phyloP scores from a whole-genome alignment of 2,888 invertebrate species.

The Noctua janthina region DNA sequence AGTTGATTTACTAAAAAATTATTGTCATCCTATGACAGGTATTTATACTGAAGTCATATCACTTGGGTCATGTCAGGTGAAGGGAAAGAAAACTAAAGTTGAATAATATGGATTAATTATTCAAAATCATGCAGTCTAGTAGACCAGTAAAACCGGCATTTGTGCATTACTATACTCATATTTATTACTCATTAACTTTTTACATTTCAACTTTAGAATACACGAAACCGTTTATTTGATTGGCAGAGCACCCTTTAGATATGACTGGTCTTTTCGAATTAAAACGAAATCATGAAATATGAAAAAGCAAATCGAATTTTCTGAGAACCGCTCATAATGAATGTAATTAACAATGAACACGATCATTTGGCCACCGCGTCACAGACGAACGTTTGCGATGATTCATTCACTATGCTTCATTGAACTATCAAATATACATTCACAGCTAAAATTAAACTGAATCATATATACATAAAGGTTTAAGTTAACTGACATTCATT shows the following conservation, averaged over 20 bases:
- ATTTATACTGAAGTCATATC: background rate
- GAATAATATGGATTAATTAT: background rate
- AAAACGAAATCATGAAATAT: conserved; percentile 24
- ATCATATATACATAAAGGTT: conserved; percentile 11
- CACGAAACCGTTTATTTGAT: background rate
- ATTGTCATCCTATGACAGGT: background rate
- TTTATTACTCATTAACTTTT: background rate
- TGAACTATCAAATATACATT: conserved; percentile 16
- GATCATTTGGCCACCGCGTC: conserved; percentile 1
- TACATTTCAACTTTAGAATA: background rate
- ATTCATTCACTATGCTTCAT: conserved; percentile 28
- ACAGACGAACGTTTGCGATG: conserved; percentile 6
- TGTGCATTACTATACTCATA: background rate
- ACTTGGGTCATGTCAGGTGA: background rate
- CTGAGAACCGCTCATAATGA: conserved; percentile 15
- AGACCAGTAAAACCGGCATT: background rate
- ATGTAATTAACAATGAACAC: conserved; percentile 11
- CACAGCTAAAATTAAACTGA: background rate
- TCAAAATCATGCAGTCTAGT: background rate
- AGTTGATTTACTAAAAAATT: background rate
- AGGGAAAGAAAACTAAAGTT: background rate
- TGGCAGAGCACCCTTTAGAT: background rate
- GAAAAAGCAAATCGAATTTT: conserved; percentile 12
- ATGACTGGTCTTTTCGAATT: background rate
- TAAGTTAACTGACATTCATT: background rate